Evolutionary conservation across 2,888 invertebrate genomes (phyloP), one percentile per base, ranked within the genome.

Genomic region (Ophioninae sp.): DNA sequence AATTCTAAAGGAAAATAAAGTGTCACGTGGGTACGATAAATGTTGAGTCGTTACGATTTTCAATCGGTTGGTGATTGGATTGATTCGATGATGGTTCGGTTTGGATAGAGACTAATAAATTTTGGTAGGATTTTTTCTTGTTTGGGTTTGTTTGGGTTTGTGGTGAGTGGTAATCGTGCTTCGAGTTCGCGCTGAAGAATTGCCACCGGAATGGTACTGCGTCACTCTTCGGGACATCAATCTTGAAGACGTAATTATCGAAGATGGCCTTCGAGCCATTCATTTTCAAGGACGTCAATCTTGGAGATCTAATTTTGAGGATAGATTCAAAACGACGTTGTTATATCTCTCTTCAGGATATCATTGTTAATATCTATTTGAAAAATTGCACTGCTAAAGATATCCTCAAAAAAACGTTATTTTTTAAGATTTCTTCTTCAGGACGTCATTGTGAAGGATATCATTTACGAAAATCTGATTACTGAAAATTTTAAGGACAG

Each of bases 141-240:
- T n/a, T n/a, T n/a, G n/a, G n/a, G n/a, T n/a, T n/a, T n/a, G n/a
- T n/a, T n/a, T n/a, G n/a, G n/a, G n/a, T n/a, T n/a, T n/a, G n/a
- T n/a, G n/a, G n/a, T n/a, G n/a, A n/a, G 51, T 67, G 10, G 59
- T 10, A 58, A 68, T 68, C n/a, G 68, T 76, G 67, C 41, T 68
- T 6, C 23, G 39, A 44, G 23, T 44, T 59, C 6, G 20, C 59
- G 41, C 8, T 9, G 44, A 41, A 44, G 68, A 76, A 76, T 68
- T 68, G 76, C 20, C 44, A 59, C 8, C 30, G 5, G 17, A 51
- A 51, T 51, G 51, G 2, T 51, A 10, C 51, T 51, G 17, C 51
- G 10, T 51, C 51, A 17, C 51, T 17, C 51, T 51, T 51, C 51
- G 5, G 13, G 51, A 51, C 51, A 51, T 17, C 13, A 17, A 17